Percentiles rank a stretch among this genome's conserved stretches.
Evolutionary conservation across 2,888 invertebrate species (phyloP).

Genomic region (Cloeon dipterum): DNA sequence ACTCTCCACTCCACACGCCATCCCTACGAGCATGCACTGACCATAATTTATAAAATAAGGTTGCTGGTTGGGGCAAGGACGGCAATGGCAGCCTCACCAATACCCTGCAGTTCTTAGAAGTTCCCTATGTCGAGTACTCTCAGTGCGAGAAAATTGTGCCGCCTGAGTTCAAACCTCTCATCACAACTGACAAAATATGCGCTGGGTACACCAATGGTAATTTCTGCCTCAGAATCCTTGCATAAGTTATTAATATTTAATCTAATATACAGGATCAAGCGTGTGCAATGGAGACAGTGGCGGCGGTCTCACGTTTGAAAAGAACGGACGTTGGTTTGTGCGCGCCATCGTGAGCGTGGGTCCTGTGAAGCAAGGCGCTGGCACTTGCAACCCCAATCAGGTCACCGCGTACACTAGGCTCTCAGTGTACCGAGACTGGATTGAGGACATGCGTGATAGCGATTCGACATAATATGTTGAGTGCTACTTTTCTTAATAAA

Average conservation of each 20-base stretch:
- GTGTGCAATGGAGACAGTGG: constrained; percentile 41
- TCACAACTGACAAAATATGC: constrained; percentile 18
- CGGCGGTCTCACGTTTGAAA: constrained; percentile 26
- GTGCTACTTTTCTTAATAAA: too few species aligned
- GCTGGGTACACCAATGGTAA: constrained; percentile 18
- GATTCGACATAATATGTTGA: too few species aligned
- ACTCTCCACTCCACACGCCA: too few species aligned
- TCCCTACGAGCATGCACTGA: too few species aligned
- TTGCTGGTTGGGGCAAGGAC: constrained; percentile 18
- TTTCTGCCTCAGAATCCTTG: background rate
- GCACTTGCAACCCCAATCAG: constrained; percentile 2
- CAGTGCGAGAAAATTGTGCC: constrained; percentile 13
- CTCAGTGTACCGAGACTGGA: constrained; percentile 2
- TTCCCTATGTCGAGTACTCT: constrained; percentile 14
- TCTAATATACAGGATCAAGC: constrained; percentile 19
- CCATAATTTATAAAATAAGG: constrained; percentile 7
- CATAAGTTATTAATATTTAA: background rate
- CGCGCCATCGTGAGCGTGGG: constrained; percentile 4
- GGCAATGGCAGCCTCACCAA: constrained; percentile 12
- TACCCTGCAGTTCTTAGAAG: constrained; percentile 13
- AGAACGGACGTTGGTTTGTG: constrained; percentile 1
- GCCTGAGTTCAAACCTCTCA: constrained; percentile 11
- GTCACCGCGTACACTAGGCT: constrained; percentile 3
- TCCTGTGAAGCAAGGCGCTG: constrained; percentile 2
- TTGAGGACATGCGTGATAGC: constrained; percentile 1